Conservation (phyloP, 2,797 vertebrate genomes). For the Tenualosa ilisha region DNA sequence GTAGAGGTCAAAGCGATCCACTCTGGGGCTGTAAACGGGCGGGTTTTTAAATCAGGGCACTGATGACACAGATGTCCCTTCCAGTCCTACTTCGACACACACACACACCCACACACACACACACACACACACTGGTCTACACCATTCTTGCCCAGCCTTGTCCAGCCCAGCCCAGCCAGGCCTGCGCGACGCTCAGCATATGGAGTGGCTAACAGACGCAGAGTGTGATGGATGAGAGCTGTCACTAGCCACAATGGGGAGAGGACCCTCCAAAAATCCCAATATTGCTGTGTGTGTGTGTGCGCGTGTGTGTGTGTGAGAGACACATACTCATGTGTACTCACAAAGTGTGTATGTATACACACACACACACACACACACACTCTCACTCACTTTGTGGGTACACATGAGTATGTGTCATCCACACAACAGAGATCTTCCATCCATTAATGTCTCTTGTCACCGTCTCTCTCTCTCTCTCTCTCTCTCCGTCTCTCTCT, state of each 20-base stretch:
- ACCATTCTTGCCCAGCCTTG: too few species aligned
- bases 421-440: not conserved
- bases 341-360: not conserved
- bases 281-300: not conserved
- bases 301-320: slow-evolving; percentile 38
- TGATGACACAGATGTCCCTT: slow-evolving; percentile 69
- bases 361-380: too few species aligned
- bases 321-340: not conserved
- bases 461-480: not conserved
- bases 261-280: slow-evolving; percentile 43
- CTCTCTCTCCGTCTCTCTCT: not conserved
- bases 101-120: too few species aligned
- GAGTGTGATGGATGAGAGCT: slow-evolving; percentile 76
- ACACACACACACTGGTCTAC: too few species aligned
- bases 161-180: not conserved
- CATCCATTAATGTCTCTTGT: not conserved
- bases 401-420: slow-evolving; percentile 14
- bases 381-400: not conserved
- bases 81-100: not conserved
- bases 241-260: slow-evolving; percentile 60
- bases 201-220: slow-evolving; percentile 69
- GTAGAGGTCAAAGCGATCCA: slow-evolving; percentile 63
- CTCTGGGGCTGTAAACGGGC: slow-evolving; percentile 49
- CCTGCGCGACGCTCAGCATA: slow-evolving; percentile 66
- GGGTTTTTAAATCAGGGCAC: slow-evolving; percentile 41